Evolutionary conservation across 2,797 vertebrate species (phyloP), one percentile per base, ranked within the genome.

Genomic region (Lates japonicus): DNA sequence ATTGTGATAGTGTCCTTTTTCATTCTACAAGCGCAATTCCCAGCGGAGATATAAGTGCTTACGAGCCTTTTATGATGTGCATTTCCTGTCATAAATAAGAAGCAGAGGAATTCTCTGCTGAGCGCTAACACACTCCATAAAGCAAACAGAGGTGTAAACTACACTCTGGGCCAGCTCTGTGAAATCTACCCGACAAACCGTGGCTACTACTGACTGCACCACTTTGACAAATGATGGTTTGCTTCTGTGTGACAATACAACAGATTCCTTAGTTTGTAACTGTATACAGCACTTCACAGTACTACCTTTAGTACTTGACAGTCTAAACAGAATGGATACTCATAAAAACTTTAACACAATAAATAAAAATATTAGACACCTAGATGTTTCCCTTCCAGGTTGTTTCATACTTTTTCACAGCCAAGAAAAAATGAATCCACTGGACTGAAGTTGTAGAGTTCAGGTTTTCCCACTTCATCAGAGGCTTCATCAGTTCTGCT

Each of bases 61-160:
- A 93, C 57, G 78, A 88, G 82, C 61, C 83, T 89, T 93, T 94
- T 92, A 94, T 89, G 89, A 94, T 86, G 88, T 88, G 93, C 90
- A 91, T 93, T 95, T 96, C 94, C 94, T 94, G 94, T 89, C 92
- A 93, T 94, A 94, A 95, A 95, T 87, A 93, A 87, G 83, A 78
- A 72, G 79, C 77, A 54, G 88, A 83, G 88, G 88, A 92, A 91
- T 84, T 85, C 91, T 90, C 83, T 1, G 64, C 85, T 82, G 83
- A 91, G 85, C 29, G 57, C 76, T 81, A 88, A 91, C 91, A 92
- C 90, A 88, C 85, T 84, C 76, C 87, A 85, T 87, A 90, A 93
- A 93, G 37, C 84, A 89, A 89, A 88, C 85, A 85, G 86, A 87
- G 86, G 88, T 89, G 90, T 87, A 83, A 91, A 90, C 78, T 76